Evolutionary conservation across 2,888 invertebrate species (phyloP).

Genomic region (Mesochorus sp.): DNA sequence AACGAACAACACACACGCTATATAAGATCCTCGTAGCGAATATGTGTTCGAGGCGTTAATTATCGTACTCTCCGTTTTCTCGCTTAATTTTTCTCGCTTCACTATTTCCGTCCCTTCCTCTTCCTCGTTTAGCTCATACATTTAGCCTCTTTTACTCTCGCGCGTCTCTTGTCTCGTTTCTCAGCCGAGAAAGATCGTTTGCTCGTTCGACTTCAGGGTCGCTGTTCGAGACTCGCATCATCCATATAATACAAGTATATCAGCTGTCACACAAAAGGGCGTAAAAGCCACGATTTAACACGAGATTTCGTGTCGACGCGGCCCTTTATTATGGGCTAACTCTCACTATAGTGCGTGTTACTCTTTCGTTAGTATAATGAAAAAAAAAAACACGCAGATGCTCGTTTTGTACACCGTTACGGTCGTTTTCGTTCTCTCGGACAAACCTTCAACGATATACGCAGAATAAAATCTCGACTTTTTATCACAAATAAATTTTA

Average conservation of each 20-base stretch:
- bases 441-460: not conserved
- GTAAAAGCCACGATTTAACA: not conserved
- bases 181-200: slow-evolving; percentile 41
- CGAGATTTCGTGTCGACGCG: not conserved
- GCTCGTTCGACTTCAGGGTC: slow-evolving; percentile 33
- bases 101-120: not conserved
- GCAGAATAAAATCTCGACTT: too few species aligned
- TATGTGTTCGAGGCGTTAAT: slow-evolving; percentile 71
- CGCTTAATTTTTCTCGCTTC: slow-evolving; percentile 50
- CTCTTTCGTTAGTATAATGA: not conserved
- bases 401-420: slow-evolving; percentile 17
- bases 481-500: too few species aligned
- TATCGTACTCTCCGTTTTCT: slow-evolving; percentile 65
- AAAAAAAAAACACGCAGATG: not conserved
- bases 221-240: not conserved
- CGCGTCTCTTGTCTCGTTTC: slow-evolving; percentile 43
- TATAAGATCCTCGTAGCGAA: slow-evolving; percentile 23
- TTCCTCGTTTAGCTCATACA: not conserved
- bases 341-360: not conserved
- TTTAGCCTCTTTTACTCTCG: slow-evolving; percentile 27
- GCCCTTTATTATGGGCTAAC: not conserved
- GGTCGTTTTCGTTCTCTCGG: not conserved
- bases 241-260: not conserved
- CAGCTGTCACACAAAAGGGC: not conserved
- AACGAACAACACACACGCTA: slow-evolving; percentile 48